These are phyloP conservation scores for Halyomorpha halys DNA, from an alignment of 1,140 invertebrate genomes.

Conservation along the genomic window DNA sequence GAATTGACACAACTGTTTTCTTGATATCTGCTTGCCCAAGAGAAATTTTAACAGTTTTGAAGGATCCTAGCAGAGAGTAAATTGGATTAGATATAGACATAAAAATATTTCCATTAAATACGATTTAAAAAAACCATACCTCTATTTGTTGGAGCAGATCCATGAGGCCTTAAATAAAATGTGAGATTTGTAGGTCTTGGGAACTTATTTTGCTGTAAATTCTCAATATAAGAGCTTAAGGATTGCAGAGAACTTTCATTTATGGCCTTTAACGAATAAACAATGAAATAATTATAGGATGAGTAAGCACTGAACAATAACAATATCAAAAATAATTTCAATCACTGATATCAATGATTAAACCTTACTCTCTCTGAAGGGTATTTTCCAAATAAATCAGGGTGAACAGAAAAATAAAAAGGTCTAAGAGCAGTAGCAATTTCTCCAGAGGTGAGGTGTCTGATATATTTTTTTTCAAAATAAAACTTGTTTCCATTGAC, in stretches of 20 bases:
- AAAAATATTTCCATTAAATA: constrained; percentile 9
- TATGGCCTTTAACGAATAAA: constrained; percentile 51
- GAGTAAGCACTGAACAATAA: background rate
- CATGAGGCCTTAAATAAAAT: constrained; percentile 51
- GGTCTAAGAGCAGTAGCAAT: constrained; percentile 80
- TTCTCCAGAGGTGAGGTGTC: constrained; percentile 55
- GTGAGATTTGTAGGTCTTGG: constrained; percentile 48
- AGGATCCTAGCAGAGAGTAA: constrained; percentile 42
- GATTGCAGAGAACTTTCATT: constrained; percentile 87
- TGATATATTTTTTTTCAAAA: constrained; percentile 1
- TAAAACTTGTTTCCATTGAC: background rate
- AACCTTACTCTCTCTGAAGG: constrained; percentile 68
- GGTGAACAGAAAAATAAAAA: constrained; percentile 91
- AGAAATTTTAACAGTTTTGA: constrained; percentile 60
- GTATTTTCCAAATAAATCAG: constrained; percentile 84
- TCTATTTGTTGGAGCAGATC: constrained; percentile 14
- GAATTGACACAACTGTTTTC: constrained; percentile 61
- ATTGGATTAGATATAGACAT: background rate
- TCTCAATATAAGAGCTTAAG: constrained; percentile 72
- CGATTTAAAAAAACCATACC: constrained; percentile 13
- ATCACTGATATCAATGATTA: background rate
- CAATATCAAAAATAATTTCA: background rate
- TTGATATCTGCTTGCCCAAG: constrained; percentile 56
- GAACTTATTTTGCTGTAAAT: constrained; percentile 50
- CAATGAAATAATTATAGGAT: background rate